Base-by-base conservation (phyloP, 2,888 invertebrate species). In the Patella pellucida region DNA sequence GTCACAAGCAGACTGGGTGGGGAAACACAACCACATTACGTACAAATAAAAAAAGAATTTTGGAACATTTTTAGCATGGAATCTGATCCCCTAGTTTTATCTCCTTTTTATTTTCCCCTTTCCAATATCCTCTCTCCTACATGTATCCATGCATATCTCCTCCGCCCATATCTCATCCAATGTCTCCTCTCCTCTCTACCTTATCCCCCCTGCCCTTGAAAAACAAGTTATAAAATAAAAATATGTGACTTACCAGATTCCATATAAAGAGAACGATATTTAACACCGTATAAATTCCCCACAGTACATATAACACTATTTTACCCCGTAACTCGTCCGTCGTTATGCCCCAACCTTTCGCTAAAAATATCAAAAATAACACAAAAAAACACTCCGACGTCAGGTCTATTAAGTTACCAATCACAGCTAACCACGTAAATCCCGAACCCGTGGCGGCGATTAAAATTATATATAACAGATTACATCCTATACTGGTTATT, bases 341-440 rank as follows among this genome's bases (percentile, higher is more conserved):
- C 14, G 97, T 97, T 52, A 98, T 96, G 7, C 97, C 97, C 97
- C 98, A 98, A 71, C 98, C 99, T 93, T 98, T 98, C 62, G 98
- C 98, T 82, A 99, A 92, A 75, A 98, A 92, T 75, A 99, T 93
- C 68, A 99, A 93, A 76, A 98, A 93, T 83, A 99, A 92, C 96
- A 98, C 97, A 90, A 98, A 97, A 9, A 97, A 93, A 70, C 97
- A 96, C 77, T 97, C 94, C 84, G 97, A 96, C 86, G 97, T 93
- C 85, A 96, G 96, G 92, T 97, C 97, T 86, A 97, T 93, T 85
- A 98, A 95, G 92, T 98, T 97, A 50, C 98, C 98, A 73, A 95
- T 94, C 72, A 96, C 95, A 82, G 95, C 94, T 74, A 98, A 92
- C 75, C 94, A 94, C 4, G 95, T 94, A 88, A 95, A 94, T 0